A percentile compares a stretch with the other conserved stretches of the same genome.
These are phyloP conservation scores for Ichneumon xanthorius DNA, from an alignment of 2,888 invertebrate species.

Conservation along the genomic window DNA sequence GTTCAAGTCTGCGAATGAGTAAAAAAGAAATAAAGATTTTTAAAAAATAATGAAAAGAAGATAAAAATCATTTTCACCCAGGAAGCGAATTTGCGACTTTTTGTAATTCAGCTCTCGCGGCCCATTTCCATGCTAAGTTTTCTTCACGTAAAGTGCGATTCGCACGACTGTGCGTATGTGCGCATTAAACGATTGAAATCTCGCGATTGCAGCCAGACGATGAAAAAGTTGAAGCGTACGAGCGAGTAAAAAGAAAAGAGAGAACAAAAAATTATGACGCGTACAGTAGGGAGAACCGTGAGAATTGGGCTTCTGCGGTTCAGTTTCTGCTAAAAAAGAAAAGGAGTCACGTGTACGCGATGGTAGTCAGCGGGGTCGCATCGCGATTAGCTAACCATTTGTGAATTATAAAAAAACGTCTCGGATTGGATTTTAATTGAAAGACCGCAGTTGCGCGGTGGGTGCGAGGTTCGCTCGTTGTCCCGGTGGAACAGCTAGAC, in stretches of 20 bases:
- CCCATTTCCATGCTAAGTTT: neutral
- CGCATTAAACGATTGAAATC: too few species aligned
- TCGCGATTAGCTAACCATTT: constrained; percentile 1
- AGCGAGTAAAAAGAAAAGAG: neutral
- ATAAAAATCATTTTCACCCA: constrained; percentile 12
- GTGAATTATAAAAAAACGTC: constrained; percentile 50
- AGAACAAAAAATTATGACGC: constrained; percentile 19
- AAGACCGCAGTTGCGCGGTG: constrained; percentile 59
- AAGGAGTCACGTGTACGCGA: constrained; percentile 44
- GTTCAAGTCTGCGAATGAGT: constrained; percentile 2
- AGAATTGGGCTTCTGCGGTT: constrained; percentile 80
- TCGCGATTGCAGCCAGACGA: constrained; percentile 52
- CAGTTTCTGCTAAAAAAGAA: constrained; percentile 36
- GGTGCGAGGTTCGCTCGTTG: constrained; percentile 45
- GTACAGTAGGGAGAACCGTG: constrained; percentile 73
- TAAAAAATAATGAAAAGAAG: neutral
- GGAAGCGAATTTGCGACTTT: neutral
- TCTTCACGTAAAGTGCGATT: constrained; percentile 34
- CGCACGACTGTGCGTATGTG: constrained; percentile 35
- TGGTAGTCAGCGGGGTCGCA: constrained; percentile 20
- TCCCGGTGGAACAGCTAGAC: constrained; percentile 59
- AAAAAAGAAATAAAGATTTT: neutral
- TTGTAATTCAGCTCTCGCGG: neutral
- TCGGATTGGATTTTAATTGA: constrained; percentile 76
- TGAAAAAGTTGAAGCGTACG: constrained; percentile 30